Conservation (phyloP, 35 echinoderm and acorn worm genomes). For the Lytechinus variegatus region DNA sequence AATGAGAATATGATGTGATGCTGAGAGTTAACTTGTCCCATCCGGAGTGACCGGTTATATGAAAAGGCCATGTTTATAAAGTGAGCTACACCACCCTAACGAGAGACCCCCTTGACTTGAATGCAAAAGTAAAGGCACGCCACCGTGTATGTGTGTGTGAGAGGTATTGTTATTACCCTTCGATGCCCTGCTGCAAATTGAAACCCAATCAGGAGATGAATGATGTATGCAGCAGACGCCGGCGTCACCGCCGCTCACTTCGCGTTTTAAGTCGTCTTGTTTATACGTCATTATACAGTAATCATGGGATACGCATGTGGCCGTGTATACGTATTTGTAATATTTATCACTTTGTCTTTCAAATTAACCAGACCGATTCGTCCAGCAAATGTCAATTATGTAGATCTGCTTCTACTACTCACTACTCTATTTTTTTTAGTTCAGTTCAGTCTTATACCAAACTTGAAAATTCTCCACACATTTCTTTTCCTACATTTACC, state of each 20-base stretch:
- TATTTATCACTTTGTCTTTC: conserved; percentile 20
- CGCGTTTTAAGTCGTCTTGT: not conserved
- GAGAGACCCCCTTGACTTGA: not conserved
- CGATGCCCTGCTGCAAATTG: not conserved
- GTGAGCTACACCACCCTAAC: not conserved
- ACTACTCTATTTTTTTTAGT: not conserved
- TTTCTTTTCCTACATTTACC: too few species aligned
- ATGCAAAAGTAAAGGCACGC: not conserved
- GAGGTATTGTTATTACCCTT: not conserved
- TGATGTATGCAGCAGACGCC: conserved; percentile 7
- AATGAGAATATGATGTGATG: not conserved
- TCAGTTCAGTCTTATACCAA: not conserved
- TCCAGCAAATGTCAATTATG: not conserved
- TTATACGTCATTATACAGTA: not conserved
- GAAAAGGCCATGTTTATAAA: not conserved
- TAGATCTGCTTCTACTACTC: not conserved
- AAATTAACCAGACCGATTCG: not conserved
- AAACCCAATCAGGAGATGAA: conserved; percentile 1
- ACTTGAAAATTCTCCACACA: not conserved
- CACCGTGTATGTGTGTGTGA: not conserved
- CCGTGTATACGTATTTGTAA: not conserved
- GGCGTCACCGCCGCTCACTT: not conserved
- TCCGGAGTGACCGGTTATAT: not conserved
- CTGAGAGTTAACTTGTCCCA: not conserved
- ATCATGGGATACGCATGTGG: not conserved